Evolutionary conservation across 37 sponge, comb jelly and placozoan species (phyloP).

Genomic region (Ianthella basta): DNA sequence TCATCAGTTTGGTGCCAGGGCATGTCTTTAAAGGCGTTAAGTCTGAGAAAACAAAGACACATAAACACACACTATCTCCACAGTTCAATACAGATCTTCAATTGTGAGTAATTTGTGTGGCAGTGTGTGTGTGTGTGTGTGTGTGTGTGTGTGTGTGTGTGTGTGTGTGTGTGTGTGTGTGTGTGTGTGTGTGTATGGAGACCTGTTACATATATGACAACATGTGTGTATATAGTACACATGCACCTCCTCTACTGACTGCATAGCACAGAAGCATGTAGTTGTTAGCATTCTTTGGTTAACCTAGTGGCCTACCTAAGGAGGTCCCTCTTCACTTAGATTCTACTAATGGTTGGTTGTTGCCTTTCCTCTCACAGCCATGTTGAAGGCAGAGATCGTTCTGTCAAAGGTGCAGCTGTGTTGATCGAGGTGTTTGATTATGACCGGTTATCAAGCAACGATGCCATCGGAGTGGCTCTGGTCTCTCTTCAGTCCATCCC

Average conservation of each 20-base stretch:
- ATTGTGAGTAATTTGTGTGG: neutral
- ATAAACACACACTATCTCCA: neutral
- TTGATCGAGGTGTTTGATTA: constrained; percentile 2
- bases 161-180: constrained; percentile 25
- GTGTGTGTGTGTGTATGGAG: constrained; percentile 16
- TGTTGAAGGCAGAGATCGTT: neutral
- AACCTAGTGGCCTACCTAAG: too few relatives aligned
- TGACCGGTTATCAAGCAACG: neutral
- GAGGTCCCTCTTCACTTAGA: too few relatives aligned
- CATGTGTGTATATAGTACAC: neutral
- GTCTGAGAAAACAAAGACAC: neutral
- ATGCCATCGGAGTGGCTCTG: neutral
- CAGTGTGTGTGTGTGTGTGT: neutral
- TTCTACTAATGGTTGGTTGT: neutral
- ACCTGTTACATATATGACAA: neutral
- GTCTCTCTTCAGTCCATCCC: neutral
- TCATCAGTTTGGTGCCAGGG: neutral
- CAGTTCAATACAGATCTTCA: neutral
- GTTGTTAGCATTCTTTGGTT: too few relatives aligned
- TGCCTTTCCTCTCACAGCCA: neutral
- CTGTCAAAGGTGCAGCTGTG: neutral
- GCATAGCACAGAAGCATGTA: too few relatives aligned
- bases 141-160: constrained; percentile 25
- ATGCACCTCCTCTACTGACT: too few relatives aligned
- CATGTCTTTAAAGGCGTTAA: neutral